These are phyloP conservation scores for Eurosta solidaginis DNA, from an alignment of 1,140 invertebrate species.

Conservation along the genomic window DNA sequence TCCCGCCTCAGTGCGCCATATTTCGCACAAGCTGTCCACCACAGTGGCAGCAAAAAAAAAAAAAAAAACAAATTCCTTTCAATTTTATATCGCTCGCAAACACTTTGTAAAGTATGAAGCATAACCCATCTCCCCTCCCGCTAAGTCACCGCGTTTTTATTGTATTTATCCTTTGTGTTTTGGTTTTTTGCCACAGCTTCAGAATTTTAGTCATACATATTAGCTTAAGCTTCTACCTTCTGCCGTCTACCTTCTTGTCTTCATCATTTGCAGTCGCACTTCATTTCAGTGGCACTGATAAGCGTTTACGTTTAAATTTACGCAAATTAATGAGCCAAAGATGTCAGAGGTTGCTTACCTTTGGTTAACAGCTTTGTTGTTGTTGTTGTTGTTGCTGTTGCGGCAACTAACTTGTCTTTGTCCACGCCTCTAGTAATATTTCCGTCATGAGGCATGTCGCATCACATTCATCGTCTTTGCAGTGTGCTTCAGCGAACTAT, in stretches of 20 bases:
- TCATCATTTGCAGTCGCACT: not conserved
- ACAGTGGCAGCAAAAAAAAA: not conserved
- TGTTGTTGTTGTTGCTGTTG: not conserved
- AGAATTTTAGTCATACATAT: too few relatives aligned
- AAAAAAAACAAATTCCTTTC: not conserved
- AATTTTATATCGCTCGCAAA: not conserved
- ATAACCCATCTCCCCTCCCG: not conserved
- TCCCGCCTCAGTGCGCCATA: not conserved
- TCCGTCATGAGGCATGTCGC: not conserved
- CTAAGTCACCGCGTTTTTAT: too few relatives aligned
- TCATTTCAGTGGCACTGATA: not conserved
- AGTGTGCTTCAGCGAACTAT: too few relatives aligned
- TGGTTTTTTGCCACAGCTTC: too few relatives aligned
- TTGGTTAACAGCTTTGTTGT: not conserved
- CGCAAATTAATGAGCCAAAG: constrained; percentile 27
- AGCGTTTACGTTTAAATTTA: constrained; percentile 17
- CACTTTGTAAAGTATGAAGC: constrained; percentile 1
- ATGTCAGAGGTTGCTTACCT: constrained; percentile 26
- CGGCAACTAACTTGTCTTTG: not conserved
- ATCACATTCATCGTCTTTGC: too few relatives aligned
- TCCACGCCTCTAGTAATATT: not conserved
- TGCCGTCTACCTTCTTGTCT: not conserved
- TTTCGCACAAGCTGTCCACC: not conserved
- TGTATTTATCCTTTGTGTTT: not conserved
- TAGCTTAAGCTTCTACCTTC: not conserved